Base-by-base conservation (phyloP, 2,888 invertebrate genomes). In the Drosophila gaucha region DNA sequence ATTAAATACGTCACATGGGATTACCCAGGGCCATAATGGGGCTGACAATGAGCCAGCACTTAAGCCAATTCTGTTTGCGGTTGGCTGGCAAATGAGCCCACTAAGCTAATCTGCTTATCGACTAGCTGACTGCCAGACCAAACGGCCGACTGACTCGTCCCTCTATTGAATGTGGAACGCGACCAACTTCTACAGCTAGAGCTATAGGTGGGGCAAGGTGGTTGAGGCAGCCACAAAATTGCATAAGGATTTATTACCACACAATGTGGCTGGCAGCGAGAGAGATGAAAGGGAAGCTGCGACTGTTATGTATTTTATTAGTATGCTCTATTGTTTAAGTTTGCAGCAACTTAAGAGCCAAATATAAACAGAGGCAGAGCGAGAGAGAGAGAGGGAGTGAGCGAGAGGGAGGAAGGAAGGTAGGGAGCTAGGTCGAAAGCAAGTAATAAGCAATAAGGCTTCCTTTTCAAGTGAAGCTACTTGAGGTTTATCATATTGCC, bases 21-120 rank as follows among this genome's bases (percentile, higher is more conserved):
- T 73, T 73, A 73, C 58, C 71, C 56, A 50, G 46, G 47, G 56
- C 49, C 55, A 54, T 65, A 65, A 54, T 65, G 66, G 76, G 66
- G 38, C 71, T 70, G 71, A 75, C 72, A 73, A 73, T 73, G 72
- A 70, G 72, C 55, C 36, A 73, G 44, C 73, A 70, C 66, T 73
- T 75, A 70, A 73, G 76, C 73, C 71, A 73, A 73, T 75, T 73
- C 76, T 57, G 71, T 75, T 75, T 70, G 73, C 66, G 73, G 66
- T 66, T 71, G 60, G 54, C 71, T 74, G 66, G 54, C 76, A 75
- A 74, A 77, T 78, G 66, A 59, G 65, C 50, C 52, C 62, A 74
- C 66, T 49, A 38, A 63, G 70, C 58, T 75, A 78, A 75, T 75
- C 75, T 74, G 75, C 70, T 78, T 75, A 78, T 75, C 69, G 74